Evolutionary conservation across 2,113 vertebrate species (phyloP).

Genomic region (Bubo scandiacus): DNA sequence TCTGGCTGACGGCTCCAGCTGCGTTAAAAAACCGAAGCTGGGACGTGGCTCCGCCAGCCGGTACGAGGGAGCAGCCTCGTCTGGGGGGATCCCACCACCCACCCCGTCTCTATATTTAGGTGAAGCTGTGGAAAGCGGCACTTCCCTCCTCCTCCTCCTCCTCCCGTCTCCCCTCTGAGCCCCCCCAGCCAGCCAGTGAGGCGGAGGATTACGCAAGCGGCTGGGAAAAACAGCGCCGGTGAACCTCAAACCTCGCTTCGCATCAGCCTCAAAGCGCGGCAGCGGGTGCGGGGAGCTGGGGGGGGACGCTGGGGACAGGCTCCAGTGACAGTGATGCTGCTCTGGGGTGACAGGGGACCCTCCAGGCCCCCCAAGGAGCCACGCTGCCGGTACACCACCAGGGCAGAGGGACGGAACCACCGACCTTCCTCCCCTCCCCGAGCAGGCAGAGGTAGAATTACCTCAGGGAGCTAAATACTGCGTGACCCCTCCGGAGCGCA

Average conservation of each 20-base stretch:
- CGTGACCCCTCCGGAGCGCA: background rate
- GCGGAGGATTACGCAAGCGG: background rate
- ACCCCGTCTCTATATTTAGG: background rate
- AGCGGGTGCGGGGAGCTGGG: background rate
- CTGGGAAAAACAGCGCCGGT: background rate
- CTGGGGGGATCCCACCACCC: background rate
- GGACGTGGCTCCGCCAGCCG: background rate
- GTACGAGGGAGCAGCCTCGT: background rate
- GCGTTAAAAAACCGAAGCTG: background rate
- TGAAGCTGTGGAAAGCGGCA: background rate
- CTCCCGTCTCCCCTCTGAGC: background rate
- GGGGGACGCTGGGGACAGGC: too few relatives aligned
- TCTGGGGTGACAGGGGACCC: background rate
- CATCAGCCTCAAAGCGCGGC: background rate
- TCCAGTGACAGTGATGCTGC: background rate
- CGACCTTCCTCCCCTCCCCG: background rate
- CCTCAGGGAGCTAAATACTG: background rate
- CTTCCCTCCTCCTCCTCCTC: background rate
- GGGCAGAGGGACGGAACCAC: background rate
- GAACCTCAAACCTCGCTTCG: background rate
- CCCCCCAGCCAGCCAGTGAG: background rate
- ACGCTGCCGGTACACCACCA: rapidly evolving
- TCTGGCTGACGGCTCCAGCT: background rate
- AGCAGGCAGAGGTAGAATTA: too few relatives aligned
- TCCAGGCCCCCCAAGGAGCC: background rate